Base-by-base conservation (phyloP, 2,888 invertebrate genomes). In the Vanessa cardui region DNA sequence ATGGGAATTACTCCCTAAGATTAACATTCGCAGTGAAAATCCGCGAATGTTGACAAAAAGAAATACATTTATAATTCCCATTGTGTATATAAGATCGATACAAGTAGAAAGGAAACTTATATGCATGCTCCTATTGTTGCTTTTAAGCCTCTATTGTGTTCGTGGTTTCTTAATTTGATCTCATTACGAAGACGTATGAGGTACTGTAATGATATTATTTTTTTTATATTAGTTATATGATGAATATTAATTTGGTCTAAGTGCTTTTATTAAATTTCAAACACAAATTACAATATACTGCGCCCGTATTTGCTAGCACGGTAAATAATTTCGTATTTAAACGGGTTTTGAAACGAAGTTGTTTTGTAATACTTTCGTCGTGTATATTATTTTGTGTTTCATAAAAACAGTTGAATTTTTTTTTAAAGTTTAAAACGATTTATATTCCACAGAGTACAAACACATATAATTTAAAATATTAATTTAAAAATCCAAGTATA, bases 161-260 rank as follows among this genome's bases (percentile, higher is more conserved):
- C 65, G 46, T 52, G 21, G 60, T 54, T 68, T 64, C 46, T 60
- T 59, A 64, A 63, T 68, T 60, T 68, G 46, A 66, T 60, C 39
- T 61, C 47, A 66, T 66, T 61, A 66, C 21, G 33, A 52, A 16
- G 44, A 65, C 45, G 21, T 54, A 64, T 12, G 45, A 16, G 52
- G 1, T 16, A 15, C 15, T 26, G 21, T 9, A 54, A 54, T 49
- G 49, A 49, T 9, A 20, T 16, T 31, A 26, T 31, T 7, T 16
- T 31, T 31, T 54, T 16, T 18, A 9, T 18, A 39, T 18, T 39
- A 12, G 18, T 56, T 39, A 56, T 18, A 18, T 39, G 1, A 7
- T 16, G 52, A 26, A 54, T n/a, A 31, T 31, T 54, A 15, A 54
- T 54, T 31, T n/a, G 31, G 7, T 16, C 26, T 31, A 54, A 31